Evolutionary conservation across 2,888 invertebrate genomes (phyloP), one percentile per base, ranked within the genome.

Genomic region (Stenotaenia linearis): DNA sequence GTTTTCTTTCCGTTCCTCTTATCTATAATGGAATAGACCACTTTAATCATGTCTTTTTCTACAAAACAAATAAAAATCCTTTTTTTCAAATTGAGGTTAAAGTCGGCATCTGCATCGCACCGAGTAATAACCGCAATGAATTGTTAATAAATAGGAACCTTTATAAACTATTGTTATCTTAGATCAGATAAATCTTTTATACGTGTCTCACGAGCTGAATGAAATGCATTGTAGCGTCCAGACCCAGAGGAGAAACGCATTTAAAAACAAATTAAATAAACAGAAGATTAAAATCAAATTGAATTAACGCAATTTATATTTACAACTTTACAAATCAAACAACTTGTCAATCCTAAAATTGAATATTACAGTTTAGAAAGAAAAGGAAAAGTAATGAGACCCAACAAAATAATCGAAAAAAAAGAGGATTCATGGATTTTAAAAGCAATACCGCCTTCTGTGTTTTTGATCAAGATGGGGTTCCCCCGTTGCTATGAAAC

Each of bases 401-500:
- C 15, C n/a, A 56, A 18, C 9, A 21, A 2, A 56, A 45, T 45
- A 45, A 45, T 9, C 5, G 12, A 56, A 56, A 56, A 56, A 4
- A 56, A 18, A 21, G 18, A 23, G 56, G 23, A 56, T 56, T 56
- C 56, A 56, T 23, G 56, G 21, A 23, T 56, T 40, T 40, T 10
- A 40, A 40, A 40, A 40, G 40, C 40, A 40, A 56, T 28, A 3
- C 75, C 75, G 75, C 75, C 75, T 28, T 35, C 75, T 75, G 25
- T 18, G 6, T 69, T 69, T 40, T 40, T 69, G 25, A 69, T 69
- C 69, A 69, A 69, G 69, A 69, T 69, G 35, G 75, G 75, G 32
- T 75, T 75, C 28, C 35, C 32, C 75, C 75, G 75, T 28, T 75
- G 75, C 75, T 28, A 75, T 75, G 75, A 75, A 75, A 75, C 25